Evolutionary conservation across 2,888 invertebrate genomes (phyloP), one percentile per base, ranked within the genome.

Genomic region (Torymus auratus): DNA sequence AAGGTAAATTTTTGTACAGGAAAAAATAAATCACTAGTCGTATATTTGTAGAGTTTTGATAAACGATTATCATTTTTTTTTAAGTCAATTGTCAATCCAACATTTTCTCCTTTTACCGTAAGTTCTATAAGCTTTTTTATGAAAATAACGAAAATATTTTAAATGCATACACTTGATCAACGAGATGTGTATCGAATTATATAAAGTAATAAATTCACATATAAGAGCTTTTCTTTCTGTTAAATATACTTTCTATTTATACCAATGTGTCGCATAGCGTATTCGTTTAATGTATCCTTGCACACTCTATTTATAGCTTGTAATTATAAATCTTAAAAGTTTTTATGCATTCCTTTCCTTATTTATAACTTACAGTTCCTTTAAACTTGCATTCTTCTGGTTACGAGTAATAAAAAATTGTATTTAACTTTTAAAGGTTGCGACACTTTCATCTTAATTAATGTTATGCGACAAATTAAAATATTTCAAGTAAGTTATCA

Each of bases 251-350:
- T 23, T 23, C 17, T 53, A 52, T 53, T 61, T 15, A 50, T 71
- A 41, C 3, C 28, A 70, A 69, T 50, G 20, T 56, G 56, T 77
- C 70, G 70, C 77, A 70, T 58, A 77, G 64, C 56, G 62, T 56
- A 62, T 56, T 28, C 64, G 56, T 41, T 64, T 77, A 69, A 70
- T 70, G 50, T n/a, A 64, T 12, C 64, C 53, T 23, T 50, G 14
- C 60, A 15, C 64, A 7, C 65, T 50, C 67, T 50, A 67, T 60
- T 23, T 67, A 11, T 73, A 65, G 3, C 23, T 23, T 55, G 13
- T 17, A 67, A 67, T 23, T 58, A 65, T 60, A 60, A 50, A 70
- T 50, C 56, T 74, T 55, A 20, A 60, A 71, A 50, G 60, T 64
- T 64, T 23, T n/a, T 28, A 10, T 20, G 17, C 41, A 74, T 14